phyloP scores from a whole-genome alignment of 2,113 vertebrate genomes.

The Diphyllodes magnificus region DNA sequence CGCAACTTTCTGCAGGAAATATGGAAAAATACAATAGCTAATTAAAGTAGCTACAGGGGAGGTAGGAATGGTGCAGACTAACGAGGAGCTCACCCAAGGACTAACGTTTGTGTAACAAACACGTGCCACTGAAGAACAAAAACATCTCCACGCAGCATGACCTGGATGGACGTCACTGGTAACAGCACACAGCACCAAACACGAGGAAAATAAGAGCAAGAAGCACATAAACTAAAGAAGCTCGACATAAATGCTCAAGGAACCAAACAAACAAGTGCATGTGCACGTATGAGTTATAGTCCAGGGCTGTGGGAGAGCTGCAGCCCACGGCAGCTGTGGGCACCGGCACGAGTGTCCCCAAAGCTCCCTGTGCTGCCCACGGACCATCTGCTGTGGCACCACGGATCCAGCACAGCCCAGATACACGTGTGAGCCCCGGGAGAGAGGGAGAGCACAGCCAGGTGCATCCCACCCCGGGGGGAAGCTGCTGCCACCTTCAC shows the following conservation, averaged over 20 bases:
- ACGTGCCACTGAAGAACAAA: not conserved
- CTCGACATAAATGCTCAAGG: fast-evolving
- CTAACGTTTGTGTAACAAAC: not conserved
- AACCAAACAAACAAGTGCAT: fast-evolving
- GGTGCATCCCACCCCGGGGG: no score
- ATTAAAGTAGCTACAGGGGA: not conserved
- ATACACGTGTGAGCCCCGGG: fast-evolving
- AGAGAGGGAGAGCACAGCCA: not conserved
- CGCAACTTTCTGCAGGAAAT: not conserved
- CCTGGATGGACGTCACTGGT: fast-evolving
- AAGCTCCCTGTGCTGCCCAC: not conserved
- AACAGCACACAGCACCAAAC: not conserved
- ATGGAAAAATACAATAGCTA: fast-evolving
- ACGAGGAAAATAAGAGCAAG: fast-evolving
- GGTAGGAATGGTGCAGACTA: fast-evolving
- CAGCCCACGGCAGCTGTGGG: not conserved
- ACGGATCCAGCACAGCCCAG: fast-evolving
- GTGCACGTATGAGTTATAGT: fast-evolving
- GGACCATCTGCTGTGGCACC: fast-evolving
- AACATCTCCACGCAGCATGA: fast-evolving
- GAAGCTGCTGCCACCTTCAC: not conserved
- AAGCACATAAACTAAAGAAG: not conserved
- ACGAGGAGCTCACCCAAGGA: fast-evolving
- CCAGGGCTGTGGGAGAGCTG: not conserved
- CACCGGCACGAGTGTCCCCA: fast-evolving